Evolutionary conservation across 2,888 invertebrate species (phyloP).

Genomic region (Tortricodes alternella): DNA sequence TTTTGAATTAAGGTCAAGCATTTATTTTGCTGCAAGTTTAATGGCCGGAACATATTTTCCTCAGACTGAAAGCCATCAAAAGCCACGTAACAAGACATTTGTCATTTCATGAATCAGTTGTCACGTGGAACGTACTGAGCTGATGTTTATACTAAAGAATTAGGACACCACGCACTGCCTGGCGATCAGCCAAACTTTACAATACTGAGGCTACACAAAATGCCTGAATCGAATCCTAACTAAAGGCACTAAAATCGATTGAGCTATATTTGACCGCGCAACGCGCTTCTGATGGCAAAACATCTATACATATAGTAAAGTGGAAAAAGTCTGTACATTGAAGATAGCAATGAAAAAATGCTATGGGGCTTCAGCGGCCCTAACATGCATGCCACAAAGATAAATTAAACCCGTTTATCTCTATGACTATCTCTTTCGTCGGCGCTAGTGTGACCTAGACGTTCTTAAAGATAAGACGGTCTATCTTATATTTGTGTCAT

Average conservation of each 20-base stretch:
- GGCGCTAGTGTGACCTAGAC: no score
- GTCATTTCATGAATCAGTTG: slow-evolving; percentile 19
- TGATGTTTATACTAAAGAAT: background rate
- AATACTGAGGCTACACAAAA: background rate
- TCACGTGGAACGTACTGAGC: slow-evolving; percentile 5
- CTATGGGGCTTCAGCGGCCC: no score
- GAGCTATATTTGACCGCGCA: background rate
- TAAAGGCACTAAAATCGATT: slow-evolving; percentile 14
- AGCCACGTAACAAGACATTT: slow-evolving; percentile 16
- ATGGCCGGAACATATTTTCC: background rate
- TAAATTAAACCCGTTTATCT: no score
- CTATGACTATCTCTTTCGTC: no score
- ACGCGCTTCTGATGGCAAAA: background rate
- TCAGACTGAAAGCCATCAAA: slow-evolving; percentile 1
- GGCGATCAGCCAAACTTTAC: slow-evolving; percentile 21
- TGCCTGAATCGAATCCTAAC: slow-evolving; percentile 18
- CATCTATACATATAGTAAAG: no score
- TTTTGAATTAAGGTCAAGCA: no score
- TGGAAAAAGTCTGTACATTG: background rate
- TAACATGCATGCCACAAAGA: no score
- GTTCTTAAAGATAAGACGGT: no score
- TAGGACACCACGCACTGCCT: slow-evolving; percentile 1
- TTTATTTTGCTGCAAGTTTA: no score
- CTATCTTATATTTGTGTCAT: no score
- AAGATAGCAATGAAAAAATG: background rate